Evolutionary conservation across 35 echinoderm and acorn worm species (phyloP), one percentile per base, ranked within the genome.

Genomic region (Apostichopus parvimensis): DNA sequence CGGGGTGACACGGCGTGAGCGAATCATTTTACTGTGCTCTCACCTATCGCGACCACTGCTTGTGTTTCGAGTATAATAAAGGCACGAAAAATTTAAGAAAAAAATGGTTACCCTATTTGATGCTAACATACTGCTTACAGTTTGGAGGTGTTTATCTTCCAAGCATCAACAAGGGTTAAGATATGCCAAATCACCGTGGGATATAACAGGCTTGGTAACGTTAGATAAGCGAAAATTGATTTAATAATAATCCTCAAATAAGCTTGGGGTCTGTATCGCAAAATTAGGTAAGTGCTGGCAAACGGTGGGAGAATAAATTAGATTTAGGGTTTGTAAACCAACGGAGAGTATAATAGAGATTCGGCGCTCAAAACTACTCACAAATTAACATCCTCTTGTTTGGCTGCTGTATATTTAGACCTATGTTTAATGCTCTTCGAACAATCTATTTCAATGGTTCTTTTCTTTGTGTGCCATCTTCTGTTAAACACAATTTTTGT

Each of bases 271-370:
- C 86, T 73, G 61, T 73, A 66, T 73, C 64, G 34, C 52, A 88
- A 88, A 45, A 88, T 88, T 88, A 88, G 86, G 86, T 88, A 88
- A 88, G 86, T 88, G 86, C 86, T 88, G 86, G 86, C 86, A 65
- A 54, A 88, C 64, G 26, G 86, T 73, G 86, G 53, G 86, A 54
- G 24, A 8, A 72, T 34, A 73, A 88, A 88, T 88, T 88, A 88
- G 86, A 88, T 88, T 88, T 72, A 23, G 25, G 62, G 53, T 72
- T 72, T 68, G 6, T 72, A 72, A 88, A 72, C 86, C 86, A 88
- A 88, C 86, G 86, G 86, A 88, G 86, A 88, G 86, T 22, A 11
- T 17, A 28, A 80, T 45, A 45, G 3, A 45, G 34, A 45, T 45
- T 45, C 34, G 34, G 34, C 34, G 34, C 34, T 45, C 34, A 45